Conservation (phyloP, 2,113 vertebrate species). For the Anser cygnoides region DNA sequence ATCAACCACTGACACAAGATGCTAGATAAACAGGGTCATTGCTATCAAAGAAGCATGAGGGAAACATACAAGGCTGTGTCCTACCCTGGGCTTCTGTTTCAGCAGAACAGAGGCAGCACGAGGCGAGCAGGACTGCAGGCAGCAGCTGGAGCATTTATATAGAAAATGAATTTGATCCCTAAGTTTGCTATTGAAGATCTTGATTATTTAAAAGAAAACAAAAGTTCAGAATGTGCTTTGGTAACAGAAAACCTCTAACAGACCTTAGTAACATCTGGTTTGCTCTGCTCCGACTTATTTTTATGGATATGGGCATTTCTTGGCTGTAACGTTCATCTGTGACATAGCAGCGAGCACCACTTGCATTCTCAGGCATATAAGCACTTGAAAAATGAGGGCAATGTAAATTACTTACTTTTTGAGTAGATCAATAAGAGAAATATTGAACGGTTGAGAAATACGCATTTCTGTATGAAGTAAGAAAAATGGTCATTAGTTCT, state of each 20-base stretch:
- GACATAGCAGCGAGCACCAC: not conserved
- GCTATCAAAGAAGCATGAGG: not conserved
- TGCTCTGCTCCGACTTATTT: not conserved
- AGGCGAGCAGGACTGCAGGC: not conserved
- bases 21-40: not conserved
- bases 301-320: not conserved
- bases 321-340: not conserved
- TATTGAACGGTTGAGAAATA: slow-evolving; percentile 35
- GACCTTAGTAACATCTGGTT: not conserved
- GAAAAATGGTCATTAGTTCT: slow-evolving; percentile 39
- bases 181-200: not conserved
- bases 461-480: slow-evolving; percentile 14
- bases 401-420: not conserved
- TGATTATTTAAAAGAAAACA: not conserved
- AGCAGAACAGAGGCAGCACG: not conserved
- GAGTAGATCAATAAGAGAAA: not conserved
- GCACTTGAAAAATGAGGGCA: not conserved
- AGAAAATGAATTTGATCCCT: not conserved
- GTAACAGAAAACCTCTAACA: not conserved
- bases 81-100: not conserved
- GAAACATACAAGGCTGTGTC: not conserved
- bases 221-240: not conserved
- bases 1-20: not conserved
- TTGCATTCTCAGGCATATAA: not conserved
- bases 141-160: not conserved